Percentiles rank a stretch among this genome's conserved stretches.
Conservation (phyloP, 2,797 vertebrate species). For the Poeciliopsis paucimaculata region DNA sequence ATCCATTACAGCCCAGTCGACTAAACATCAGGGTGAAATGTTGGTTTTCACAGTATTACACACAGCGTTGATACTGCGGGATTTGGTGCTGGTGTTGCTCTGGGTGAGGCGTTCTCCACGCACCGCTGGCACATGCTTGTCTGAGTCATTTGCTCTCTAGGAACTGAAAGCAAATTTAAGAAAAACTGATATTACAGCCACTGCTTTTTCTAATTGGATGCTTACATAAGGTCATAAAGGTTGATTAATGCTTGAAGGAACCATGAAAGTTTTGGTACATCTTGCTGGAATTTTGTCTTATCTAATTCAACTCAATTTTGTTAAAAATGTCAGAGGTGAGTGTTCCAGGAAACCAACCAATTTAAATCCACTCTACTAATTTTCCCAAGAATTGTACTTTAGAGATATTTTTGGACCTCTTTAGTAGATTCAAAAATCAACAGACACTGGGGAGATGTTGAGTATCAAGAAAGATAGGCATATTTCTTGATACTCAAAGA, state of each 20-base stretch:
- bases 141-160: slow-evolving; percentile 14
- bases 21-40: slow-evolving; percentile 2
- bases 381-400: not conserved
- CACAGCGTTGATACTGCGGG: slow-evolving; percentile 72
- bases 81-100: not conserved
- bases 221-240: not conserved
- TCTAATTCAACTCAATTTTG: not conserved
- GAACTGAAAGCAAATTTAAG: slow-evolving; percentile 47
- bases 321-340: too few species aligned
- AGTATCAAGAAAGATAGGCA: too few species aligned
- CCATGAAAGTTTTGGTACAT: not conserved
- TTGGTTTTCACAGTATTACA: slow-evolving; percentile 60
- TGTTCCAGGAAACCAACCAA: too few species aligned
- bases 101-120: slow-evolving; percentile 7
- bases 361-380: too few species aligned
- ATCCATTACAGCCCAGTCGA: not conserved
- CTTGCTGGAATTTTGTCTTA: not conserved
- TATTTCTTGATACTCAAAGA: too few species aligned
- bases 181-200: not conserved
- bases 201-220: not conserved
- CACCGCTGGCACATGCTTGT: too few species aligned
- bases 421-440: not conserved
- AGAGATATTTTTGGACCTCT: not conserved
- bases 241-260: not conserved
- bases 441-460: too few species aligned